Conservation (phyloP, 2,888 invertebrate genomes). For the Hirtodrosophila cameraria region DNA sequence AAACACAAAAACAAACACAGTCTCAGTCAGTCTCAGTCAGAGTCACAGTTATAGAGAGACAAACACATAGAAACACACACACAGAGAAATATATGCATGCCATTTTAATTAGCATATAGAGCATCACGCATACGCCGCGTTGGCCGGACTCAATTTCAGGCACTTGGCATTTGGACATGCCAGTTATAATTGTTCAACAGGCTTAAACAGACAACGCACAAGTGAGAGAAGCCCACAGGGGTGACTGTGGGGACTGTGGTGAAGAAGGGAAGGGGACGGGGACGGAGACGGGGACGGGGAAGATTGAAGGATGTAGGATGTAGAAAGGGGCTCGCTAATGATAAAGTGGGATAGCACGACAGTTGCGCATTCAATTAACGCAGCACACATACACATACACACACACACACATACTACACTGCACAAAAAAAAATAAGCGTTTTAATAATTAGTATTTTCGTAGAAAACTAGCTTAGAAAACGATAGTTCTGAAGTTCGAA, state of each 20-base stretch:
- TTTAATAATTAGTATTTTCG: too few relatives aligned
- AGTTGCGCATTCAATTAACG: constrained; percentile 77
- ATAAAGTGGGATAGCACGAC: constrained; percentile 56
- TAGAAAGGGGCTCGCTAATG: constrained; percentile 23
- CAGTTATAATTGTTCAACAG: constrained; percentile 77
- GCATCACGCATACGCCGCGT: constrained; percentile 70
- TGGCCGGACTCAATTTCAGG: constrained; percentile 75
- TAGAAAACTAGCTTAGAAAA: too few relatives aligned
- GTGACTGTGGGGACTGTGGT: too few relatives aligned
- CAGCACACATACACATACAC: constrained; percentile 30
- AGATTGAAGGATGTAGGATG: too few relatives aligned
- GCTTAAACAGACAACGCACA: constrained; percentile 71
- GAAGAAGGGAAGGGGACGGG: neutral
- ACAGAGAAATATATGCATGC: constrained; percentile 40
- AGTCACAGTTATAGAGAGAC: constrained; percentile 30
- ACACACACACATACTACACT: constrained; percentile 7
- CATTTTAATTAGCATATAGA: constrained; percentile 77
- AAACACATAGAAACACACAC: constrained; percentile 14
- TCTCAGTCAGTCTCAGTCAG: constrained; percentile 1
- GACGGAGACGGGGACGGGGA: neutral
- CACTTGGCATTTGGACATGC: constrained; percentile 79
- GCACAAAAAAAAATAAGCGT: neutral
- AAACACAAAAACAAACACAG: constrained; percentile 20
- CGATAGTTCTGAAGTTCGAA: too few relatives aligned
- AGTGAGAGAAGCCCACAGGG: constrained; percentile 2